Base-by-base conservation (phyloP, 2,888 invertebrate genomes). In the Brenthis ino region DNA sequence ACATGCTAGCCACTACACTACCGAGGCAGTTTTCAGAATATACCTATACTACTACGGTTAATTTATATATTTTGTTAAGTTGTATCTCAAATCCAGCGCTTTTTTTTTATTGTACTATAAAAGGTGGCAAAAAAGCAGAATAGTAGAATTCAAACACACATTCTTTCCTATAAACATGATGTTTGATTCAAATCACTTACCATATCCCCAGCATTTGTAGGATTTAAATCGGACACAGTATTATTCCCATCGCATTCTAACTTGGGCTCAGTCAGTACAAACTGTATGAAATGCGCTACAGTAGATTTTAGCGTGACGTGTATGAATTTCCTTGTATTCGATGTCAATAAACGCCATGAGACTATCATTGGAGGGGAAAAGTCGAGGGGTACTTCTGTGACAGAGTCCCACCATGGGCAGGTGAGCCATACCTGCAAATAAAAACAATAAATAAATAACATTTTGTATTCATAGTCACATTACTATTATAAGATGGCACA, bases 301-400 rank as follows among this genome's bases (percentile, higher is more conserved):
- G 94, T 94, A 1, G 96, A 96, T 71, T 94, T 95, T 4, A 96
- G 94, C 51, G 95, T 94, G 37, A 98, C 95, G 85, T 98, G 97
- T 20, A 98, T 85, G 80, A 97, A 98, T 89, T 98, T 98, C 76
- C 96, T 93, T n/a, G 95, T 94, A 77, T 96, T 95, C 1, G 96
- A 96, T 0, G 98, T 98, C 71, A 98, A 96, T 14, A 99, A 93
- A 65, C 96, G 95, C 94, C 97, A 96, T 1, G 95, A 94, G 0
- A 96, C 95, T 76, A 95, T 94, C 84, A 99, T 95, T 0, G 98
- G 98, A 0, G 98, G 96, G 11, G 96, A 94, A 89, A 98, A 98
- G 80, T 96, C 95, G 6, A 98, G 90, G 2, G 95, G 94, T 57
- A 97, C 95, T 73, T 95, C 95, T n/a, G 94, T 93, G 47, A 96